These are phyloP conservation scores for Melinopterus prodromus DNA, from an alignment of 2,888 invertebrate genomes.

Conservation along the genomic window DNA sequence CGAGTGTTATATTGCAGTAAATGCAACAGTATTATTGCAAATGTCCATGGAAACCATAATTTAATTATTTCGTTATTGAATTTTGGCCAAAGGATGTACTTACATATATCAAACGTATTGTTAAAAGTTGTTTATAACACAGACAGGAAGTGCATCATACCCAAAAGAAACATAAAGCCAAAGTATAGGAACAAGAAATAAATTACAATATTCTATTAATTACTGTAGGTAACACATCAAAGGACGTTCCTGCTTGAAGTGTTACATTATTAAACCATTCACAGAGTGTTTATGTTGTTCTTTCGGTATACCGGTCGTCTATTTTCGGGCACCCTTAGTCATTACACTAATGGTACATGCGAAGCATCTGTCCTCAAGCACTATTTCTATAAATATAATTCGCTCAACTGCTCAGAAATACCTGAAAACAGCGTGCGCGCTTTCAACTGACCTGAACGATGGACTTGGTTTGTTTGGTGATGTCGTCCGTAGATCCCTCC, in stretches of 20 bases:
- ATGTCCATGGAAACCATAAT: too few species aligned
- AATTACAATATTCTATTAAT: background rate
- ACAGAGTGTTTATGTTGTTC: background rate
- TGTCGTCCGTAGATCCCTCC: slow-evolving; percentile 82
- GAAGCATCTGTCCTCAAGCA: background rate
- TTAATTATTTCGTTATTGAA: too few species aligned
- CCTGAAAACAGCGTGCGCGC: slow-evolving; percentile 9
- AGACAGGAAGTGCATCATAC: background rate
- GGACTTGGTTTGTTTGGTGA: slow-evolving; percentile 73
- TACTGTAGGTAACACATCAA: background rate
- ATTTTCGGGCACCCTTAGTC: background rate
- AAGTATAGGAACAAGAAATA: background rate
- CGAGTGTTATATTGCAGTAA: too few species aligned
- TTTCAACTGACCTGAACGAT: slow-evolving; percentile 71
- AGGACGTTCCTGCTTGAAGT: background rate
- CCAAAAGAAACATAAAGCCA: background rate
- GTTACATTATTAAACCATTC: background rate
- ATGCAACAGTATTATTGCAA: too few species aligned
- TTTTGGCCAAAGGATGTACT: too few species aligned
- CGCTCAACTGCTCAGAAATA: slow-evolving; percentile 9
- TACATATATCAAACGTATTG: too few species aligned
- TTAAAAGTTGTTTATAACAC: background rate
- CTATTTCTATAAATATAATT: slow-evolving; percentile 4
- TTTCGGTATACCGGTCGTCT: background rate
- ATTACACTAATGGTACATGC: slow-evolving; percentile 4